Base-by-base conservation (phyloP, 2,797 vertebrate genomes). In the Lithobates sylvaticus region DNA sequence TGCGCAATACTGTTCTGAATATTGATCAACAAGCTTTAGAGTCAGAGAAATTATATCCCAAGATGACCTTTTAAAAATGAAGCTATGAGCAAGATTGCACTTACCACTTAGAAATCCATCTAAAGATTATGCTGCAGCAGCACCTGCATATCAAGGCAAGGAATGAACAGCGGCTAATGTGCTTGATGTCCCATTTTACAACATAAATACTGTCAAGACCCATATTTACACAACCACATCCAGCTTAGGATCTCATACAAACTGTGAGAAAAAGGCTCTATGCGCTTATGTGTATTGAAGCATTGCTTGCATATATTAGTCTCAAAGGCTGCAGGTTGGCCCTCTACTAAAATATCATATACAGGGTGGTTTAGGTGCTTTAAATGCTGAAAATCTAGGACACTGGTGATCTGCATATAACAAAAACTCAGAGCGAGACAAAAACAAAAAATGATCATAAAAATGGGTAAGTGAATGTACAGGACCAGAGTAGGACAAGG, bases 11-110 rank as follows among this genome's bases (percentile, higher is more conserved):
- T 76, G 64, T 81, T 81, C 83, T 47, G 81, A 83, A 79, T 87
- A 87, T 87, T 87, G 86, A 87, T 87, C 81, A 87, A 72, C 69
- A 36, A 5, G 75, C 80, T 84, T 87, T 75, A 87, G 81, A 86
- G 29, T 76, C 69, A 87, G 81, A 58, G 86, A 87, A 83, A 83
- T 87, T 73, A 84, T 87, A 83, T 87, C 86, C 81, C n/a, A 27
- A 82, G 58, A 77, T 87, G 86, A 83, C 86, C 86, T 87, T 32
- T 87, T 87, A 87, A 75, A 87, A 75, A 75, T 73, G 65, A 54
- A 69, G 78, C 69, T 58, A 81, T 58, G 71, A 86, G 77, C 78
- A 85, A 75, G 76, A 85, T 32, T 79, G 69, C 76, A 86, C 67
- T 75, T 80, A 76, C 84, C 61, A 76, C 78, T 86, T 81, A 86